Conservation (phyloP, 2,888 invertebrate species). For the Dasypolia templi region DNA sequence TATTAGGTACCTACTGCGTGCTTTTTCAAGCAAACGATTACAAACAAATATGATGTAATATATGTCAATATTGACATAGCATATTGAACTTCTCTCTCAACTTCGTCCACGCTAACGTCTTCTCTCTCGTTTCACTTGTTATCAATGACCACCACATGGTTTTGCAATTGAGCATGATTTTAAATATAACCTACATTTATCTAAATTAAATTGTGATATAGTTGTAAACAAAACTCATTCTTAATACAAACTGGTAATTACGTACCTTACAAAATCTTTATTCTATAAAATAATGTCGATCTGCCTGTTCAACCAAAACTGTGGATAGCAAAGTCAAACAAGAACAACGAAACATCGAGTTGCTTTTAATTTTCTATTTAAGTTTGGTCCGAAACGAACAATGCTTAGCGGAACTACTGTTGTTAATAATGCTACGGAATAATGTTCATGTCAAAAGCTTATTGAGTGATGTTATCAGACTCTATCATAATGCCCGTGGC, state of each 20-base stretch:
- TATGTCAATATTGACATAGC: constrained; percentile 13
- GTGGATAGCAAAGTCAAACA: constrained; percentile 55
- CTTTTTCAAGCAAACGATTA: background rate
- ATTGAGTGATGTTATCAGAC: constrained; percentile 54
- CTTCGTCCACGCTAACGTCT: background rate
- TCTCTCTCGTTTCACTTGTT: background rate
- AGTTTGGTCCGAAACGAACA: constrained; percentile 59
- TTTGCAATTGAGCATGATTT: too few species aligned
- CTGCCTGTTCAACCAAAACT: constrained; percentile 28
- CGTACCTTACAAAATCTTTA: background rate
- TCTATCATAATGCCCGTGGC: background rate
- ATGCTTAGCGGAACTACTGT: constrained; percentile 56
- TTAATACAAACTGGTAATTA: background rate
- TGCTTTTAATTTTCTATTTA: constrained; percentile 65
- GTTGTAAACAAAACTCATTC: constrained; percentile 8
- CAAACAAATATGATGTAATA: background rate
- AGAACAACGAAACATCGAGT: constrained; percentile 66
- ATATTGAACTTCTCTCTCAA: constrained; percentile 2
- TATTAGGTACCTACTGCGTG: background rate
- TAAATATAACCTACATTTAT: background rate
- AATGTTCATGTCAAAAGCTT: constrained; percentile 58
- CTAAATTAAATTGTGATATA: background rate
- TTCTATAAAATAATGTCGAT: constrained; percentile 22
- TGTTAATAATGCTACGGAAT: constrained; percentile 59
- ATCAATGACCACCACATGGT: background rate